phyloP scores from a whole-genome alignment of 2,797 vertebrate species.

The Carcharodon carcharias region DNA sequence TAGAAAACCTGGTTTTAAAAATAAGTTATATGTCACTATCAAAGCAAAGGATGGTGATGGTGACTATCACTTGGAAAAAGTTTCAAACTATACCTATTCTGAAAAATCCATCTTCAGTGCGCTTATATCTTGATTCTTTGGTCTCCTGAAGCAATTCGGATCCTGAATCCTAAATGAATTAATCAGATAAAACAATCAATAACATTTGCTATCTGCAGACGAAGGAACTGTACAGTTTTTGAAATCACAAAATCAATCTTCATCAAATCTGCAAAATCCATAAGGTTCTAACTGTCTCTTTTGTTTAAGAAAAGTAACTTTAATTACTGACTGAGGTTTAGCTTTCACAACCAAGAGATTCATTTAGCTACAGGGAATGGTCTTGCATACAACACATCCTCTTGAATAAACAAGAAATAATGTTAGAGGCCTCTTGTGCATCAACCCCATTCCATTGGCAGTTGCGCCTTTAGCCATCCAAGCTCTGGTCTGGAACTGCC shows the following conservation, averaged over 20 bases:
- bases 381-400: not conserved
- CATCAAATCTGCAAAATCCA: not conserved
- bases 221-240: not conserved
- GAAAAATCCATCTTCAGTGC: conserved; percentile 84
- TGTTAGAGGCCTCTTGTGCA: not conserved
- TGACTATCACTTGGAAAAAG: not conserved
- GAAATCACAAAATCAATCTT: not conserved
- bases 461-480: not conserved
- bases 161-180: conserved; percentile 53
- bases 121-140: conserved; percentile 80
- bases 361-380: not conserved
- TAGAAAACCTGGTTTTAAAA: not conserved
- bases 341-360: not conserved
- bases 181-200: not conserved
- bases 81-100: conserved; percentile 70
- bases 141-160: conserved; percentile 67
- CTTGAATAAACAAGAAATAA: not conserved
- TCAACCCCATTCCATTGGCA: not conserved
- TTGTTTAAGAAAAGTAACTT: not conserved
- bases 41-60: not conserved
- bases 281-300: not conserved
- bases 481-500: not conserved
- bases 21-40: not conserved
- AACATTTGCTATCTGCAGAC: not conserved
- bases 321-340: not conserved